phyloP scores from a whole-genome alignment of 2,113 vertebrate genomes.

The Paedocypris sp. region DNA sequence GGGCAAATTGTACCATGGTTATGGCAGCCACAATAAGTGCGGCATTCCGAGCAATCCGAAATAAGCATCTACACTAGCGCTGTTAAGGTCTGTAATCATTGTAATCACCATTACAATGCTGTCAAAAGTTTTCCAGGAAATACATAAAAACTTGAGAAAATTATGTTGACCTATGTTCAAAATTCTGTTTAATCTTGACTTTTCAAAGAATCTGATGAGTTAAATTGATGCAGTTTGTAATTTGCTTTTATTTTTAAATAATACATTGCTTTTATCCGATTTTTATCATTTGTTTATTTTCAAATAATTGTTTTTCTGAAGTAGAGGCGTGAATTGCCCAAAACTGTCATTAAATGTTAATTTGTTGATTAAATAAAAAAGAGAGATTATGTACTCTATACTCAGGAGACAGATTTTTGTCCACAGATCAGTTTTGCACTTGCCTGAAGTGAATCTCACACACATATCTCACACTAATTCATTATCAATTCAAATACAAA shows the following conservation, averaged over 20 bases:
- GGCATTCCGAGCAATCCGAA: too few relatives aligned
- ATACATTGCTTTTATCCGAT: too few relatives aligned
- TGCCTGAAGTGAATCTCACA: constrained; percentile 82
- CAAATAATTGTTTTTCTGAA: neutral
- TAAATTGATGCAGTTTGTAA: neutral
- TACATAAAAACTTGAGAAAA: too few relatives aligned
- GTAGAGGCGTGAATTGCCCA: too few relatives aligned
- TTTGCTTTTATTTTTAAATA: neutral
- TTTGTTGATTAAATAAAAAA: constrained; percentile 76
- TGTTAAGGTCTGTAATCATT: too few relatives aligned
- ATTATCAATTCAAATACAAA: constrained; percentile 97
- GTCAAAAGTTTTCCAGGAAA: too few relatives aligned
- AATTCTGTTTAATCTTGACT: constrained; percentile 9
- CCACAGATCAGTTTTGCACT: constrained; percentile 79
- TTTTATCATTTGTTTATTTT: neutral
- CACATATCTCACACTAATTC: constrained; percentile 97
- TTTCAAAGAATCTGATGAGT: neutral
- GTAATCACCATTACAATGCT: too few relatives aligned
- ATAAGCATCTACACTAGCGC: too few relatives aligned
- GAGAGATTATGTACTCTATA: constrained; percentile 69
- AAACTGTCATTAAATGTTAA: too few relatives aligned
- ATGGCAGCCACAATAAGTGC: too few relatives aligned
- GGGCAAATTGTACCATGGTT: too few relatives aligned
- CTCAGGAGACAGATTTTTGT: constrained; percentile 80
- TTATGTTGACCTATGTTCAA: too few relatives aligned